Percentiles rank a stretch among this genome's conserved stretches.
phyloP scores from a whole-genome alignment of 2,113 vertebrate genomes.

The Boulengerochromis microlepis region DNA sequence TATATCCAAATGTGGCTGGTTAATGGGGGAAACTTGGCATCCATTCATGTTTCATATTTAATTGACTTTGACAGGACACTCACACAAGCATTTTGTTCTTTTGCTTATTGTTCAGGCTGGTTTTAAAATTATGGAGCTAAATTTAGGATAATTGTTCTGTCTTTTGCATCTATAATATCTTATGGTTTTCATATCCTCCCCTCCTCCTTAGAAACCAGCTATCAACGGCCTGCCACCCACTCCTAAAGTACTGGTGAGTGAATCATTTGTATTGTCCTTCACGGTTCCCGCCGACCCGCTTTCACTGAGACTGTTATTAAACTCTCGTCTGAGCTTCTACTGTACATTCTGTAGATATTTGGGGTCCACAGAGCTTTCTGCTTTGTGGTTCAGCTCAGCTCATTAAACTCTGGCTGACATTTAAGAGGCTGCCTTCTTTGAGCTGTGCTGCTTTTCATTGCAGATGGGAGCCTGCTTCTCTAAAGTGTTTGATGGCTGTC shows the following conservation, averaged over 20 bases:
- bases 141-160: neutral
- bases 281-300: neutral
- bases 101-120: conserved; percentile 1
- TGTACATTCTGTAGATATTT: conserved; percentile 31
- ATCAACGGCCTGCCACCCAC: conserved; percentile 98
- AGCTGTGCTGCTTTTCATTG: neutral
- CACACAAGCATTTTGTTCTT: neutral
- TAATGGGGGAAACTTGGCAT: neutral
- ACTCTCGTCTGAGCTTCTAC: neutral
- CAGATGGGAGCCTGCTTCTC: conserved; percentile 99
- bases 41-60: neutral
- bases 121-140: neutral
- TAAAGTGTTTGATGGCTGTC: conserved; percentile 98
- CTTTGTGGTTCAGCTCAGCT: conserved; percentile 12
- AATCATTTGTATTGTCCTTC: conserved; percentile 1
- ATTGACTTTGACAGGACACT: neutral
- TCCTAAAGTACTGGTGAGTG: conserved; percentile 96
- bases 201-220: conserved; percentile 79
- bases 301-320: conserved; percentile 23
- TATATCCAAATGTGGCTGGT: neutral
- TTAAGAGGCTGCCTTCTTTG: neutral
- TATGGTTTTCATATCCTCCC: conserved; percentile 10
- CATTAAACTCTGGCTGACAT: conserved; percentile 36
- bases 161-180: neutral
- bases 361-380: neutral